phyloP scores from a whole-genome alignment of 1,140 invertebrate species.

The Colletes latitarsis region DNA sequence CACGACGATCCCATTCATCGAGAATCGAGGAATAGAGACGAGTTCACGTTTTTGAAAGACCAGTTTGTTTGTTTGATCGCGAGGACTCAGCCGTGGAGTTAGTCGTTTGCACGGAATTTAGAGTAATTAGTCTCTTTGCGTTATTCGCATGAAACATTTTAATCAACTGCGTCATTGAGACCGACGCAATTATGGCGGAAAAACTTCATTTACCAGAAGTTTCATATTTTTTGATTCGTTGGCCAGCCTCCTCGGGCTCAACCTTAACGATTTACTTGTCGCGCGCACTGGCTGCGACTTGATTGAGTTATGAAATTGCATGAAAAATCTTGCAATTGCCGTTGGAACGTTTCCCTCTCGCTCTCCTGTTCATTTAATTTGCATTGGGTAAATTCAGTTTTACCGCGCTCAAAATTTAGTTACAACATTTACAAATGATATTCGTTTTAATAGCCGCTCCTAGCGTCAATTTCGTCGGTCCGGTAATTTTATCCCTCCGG shows the following conservation, averaged over 20 bases:
- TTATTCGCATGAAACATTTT: constrained; percentile 19
- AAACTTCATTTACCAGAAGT: not conserved
- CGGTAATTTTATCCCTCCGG: not conserved
- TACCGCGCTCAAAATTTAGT: not conserved
- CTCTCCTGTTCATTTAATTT: not conserved
- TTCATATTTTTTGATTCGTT: constrained; percentile 6
- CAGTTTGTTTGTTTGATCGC: not conserved
- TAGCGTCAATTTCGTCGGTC: not conserved
- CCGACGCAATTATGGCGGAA: constrained; percentile 9
- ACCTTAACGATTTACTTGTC: not conserved
- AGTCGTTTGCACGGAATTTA: constrained; percentile 1
- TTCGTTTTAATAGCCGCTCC: not conserved
- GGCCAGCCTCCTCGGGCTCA: not conserved
- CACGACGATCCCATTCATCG: too few relatives aligned
- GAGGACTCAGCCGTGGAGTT: not conserved
- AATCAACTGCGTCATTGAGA: constrained; percentile 38
- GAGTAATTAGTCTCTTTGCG: constrained; percentile 23
- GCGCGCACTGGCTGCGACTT: not conserved
- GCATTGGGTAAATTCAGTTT: not conserved
- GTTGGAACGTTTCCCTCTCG: not conserved
- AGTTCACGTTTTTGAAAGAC: constrained; percentile 4
- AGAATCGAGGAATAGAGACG: not conserved
- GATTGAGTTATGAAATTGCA: constrained; percentile 4
- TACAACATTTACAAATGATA: not conserved
- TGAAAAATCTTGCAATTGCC: not conserved